Evolutionary conservation across 1,140 invertebrate genomes (phyloP).

Genomic region (Pogonus chalceus): DNA sequence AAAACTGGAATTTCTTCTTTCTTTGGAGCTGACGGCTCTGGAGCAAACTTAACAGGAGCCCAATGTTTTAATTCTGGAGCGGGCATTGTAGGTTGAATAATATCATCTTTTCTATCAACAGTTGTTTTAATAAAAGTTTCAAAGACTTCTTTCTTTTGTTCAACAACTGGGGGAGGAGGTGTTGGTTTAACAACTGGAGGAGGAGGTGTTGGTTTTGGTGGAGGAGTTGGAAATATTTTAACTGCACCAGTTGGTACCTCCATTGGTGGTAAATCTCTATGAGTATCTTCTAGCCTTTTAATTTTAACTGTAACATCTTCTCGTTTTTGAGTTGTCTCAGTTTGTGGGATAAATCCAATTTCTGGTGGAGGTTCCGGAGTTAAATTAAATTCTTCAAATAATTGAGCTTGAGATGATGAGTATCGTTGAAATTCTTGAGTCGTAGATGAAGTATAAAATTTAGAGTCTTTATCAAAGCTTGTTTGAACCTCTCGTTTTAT

Average conservation of each 20-base stretch:
- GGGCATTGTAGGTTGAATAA: neutral
- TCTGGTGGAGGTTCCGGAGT: conserved; percentile 63
- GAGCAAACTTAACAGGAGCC: neutral
- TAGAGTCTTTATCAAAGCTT: neutral
- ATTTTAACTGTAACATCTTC: conserved; percentile 50
- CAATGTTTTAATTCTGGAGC: neutral
- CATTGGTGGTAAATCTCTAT: conserved; percentile 42
- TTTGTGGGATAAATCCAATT: conserved; percentile 53
- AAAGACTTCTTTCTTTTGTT: conserved; percentile 14
- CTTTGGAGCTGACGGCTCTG: neutral
- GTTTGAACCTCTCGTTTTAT: neutral
- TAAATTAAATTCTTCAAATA: conserved; percentile 42
- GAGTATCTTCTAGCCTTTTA: conserved; percentile 51
- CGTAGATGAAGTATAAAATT: conserved; percentile 18
- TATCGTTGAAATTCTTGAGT: conserved; percentile 20
- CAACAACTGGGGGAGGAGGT: conserved; percentile 15
- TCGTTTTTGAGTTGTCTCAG: conserved; percentile 31
- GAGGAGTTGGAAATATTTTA: conserved; percentile 44
- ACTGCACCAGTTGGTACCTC: conserved; percentile 53
- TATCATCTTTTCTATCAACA: conserved; percentile 9
- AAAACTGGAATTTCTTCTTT: conserved; percentile 26
- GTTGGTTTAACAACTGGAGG: conserved; percentile 16
- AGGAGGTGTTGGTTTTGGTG: conserved; percentile 27
- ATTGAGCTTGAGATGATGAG: conserved; percentile 20
- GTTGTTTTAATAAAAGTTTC: conserved; percentile 4